These are phyloP conservation scores for Ceriagrion tenellum DNA, from an alignment of 2,888 invertebrate genomes.

Conservation along the genomic window DNA sequence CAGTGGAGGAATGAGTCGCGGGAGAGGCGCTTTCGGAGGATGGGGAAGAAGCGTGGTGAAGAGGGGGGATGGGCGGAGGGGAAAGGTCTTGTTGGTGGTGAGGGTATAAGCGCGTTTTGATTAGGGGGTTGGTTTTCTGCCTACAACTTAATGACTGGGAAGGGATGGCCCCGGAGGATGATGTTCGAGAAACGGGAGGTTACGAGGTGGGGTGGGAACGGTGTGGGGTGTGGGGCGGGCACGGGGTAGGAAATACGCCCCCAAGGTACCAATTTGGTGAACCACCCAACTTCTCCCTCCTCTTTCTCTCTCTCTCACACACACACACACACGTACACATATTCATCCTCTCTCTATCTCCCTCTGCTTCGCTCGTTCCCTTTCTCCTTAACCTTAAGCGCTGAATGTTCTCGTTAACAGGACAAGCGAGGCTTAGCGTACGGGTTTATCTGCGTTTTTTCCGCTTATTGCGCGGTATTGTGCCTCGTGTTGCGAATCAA, in stretches of 20 bases:
- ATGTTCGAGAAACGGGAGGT: conserved; percentile 48
- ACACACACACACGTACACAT: not conserved
- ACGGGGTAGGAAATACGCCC: conserved; percentile 44
- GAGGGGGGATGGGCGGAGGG: not conserved
- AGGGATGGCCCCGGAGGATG: conserved; percentile 56
- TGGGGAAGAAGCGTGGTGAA: not conserved
- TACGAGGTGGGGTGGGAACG: not conserved
- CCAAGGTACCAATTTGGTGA: conserved; percentile 64
- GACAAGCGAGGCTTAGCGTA: not conserved
- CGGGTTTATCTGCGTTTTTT: not conserved
- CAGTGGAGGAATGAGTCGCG: too few species aligned
- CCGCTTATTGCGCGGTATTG: not conserved
- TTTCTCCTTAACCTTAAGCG: not conserved
- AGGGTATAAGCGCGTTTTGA: conserved; percentile 62
- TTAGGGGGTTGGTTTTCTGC: conserved; percentile 67
- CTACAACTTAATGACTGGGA: conserved; percentile 65
- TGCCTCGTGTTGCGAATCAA: not conserved
- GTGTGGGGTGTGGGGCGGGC: conserved; percentile 35
- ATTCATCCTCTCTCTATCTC: not conserved
- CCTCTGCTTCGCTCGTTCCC: not conserved
- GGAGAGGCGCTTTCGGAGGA: not conserved
- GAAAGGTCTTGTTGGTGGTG: not conserved
- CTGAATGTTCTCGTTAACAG: conserved; percentile 32
- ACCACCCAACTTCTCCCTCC: conserved; percentile 4
- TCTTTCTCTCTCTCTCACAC: not conserved